Conservation (phyloP, 2,797 vertebrate species). For the Gymnothorax reevesii region DNA sequence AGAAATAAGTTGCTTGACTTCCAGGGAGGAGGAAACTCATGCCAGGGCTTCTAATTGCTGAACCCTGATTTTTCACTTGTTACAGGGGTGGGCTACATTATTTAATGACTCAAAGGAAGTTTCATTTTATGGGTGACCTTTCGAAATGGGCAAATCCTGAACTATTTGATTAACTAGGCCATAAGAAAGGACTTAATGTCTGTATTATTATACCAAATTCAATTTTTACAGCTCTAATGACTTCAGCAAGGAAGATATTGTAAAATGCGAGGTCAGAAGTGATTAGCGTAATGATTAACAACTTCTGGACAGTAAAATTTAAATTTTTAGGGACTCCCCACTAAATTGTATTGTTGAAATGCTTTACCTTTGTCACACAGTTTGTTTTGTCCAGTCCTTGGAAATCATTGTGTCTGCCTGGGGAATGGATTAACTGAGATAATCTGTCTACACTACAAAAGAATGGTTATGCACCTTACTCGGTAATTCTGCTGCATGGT, state of each 20-base stretch:
- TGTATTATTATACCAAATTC: not conserved
- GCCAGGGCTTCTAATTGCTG: not conserved
- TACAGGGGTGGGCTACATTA: no score
- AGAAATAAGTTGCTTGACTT: no score
- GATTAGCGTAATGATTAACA: no score
- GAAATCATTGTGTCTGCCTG: not conserved
- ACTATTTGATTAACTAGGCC: not conserved
- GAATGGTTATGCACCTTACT: not conserved
- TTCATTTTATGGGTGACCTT: conserved; percentile 1
- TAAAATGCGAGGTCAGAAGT: no score
- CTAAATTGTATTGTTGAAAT: not conserved
- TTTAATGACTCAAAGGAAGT: not conserved
- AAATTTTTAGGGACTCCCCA: not conserved
- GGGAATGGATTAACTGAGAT: not conserved
- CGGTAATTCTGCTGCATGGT: not conserved
- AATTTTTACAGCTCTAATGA: not conserved
- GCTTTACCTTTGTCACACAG: not conserved
- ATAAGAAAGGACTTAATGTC: not conserved
- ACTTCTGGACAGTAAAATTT: no score
- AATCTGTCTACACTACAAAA: not conserved
- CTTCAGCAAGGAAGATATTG: no score
- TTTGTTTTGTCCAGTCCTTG: not conserved
- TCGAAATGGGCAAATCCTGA: not conserved
- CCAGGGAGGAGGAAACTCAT: no score
- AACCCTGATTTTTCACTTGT: no score